phyloP scores from a whole-genome alignment of 2,113 vertebrate genomes.

The Dicaeum eximium region DNA sequence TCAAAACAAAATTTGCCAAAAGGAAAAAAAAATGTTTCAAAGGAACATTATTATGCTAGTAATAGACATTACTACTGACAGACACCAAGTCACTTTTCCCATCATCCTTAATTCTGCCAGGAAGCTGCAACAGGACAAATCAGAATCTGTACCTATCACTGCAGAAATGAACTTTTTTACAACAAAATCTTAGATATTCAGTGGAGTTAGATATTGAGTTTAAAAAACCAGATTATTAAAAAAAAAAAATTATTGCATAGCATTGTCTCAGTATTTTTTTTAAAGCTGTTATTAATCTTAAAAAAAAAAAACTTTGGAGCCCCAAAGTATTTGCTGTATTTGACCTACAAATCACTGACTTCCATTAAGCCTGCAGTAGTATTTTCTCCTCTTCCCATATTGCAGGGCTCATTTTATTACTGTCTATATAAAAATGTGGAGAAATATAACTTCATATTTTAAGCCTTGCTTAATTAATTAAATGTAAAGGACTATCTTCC shows the following conservation, averaged over 20 bases:
- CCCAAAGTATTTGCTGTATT: neutral
- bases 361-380: neutral
- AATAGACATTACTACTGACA: no score
- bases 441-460: neutral
- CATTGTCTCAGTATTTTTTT: neutral
- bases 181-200: neutral
- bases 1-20: neutral
- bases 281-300: neutral
- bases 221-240: neutral
- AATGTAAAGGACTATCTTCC: neutral
- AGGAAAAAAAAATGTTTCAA: neutral
- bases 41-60: neutral
- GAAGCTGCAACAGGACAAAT: neutral
- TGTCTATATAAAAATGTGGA: neutral
- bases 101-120: neutral
- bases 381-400: neutral
- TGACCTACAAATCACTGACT: neutral
- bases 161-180: neutral
- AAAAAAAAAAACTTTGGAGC: neutral
- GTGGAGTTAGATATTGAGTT: neutral
- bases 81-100: neutral
- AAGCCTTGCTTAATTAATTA: neutral
- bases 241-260: neutral
- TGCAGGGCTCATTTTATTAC: neutral
- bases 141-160: neutral